Conservation (phyloP, 2,888 invertebrate species). For the Spodoptera exigua region DNA sequence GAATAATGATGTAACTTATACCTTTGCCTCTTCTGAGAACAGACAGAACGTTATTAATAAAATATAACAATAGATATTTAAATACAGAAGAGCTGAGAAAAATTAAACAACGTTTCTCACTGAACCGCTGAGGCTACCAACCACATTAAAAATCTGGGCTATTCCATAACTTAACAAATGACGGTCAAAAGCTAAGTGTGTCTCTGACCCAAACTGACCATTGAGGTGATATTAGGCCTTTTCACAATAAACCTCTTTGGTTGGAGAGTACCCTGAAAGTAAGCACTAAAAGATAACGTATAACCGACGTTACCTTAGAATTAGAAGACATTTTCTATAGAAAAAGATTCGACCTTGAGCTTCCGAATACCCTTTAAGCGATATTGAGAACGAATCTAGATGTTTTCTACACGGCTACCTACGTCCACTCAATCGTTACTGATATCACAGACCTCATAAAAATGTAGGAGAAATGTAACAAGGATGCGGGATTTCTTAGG, state of each 20-base stretch:
- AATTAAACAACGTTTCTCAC: too few relatives aligned
- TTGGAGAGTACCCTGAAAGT: constrained; percentile 3
- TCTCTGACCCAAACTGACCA: too few relatives aligned
- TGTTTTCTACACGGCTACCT: constrained; percentile 57
- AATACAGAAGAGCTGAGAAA: too few relatives aligned
- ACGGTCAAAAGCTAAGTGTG: too few relatives aligned
- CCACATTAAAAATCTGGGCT: too few relatives aligned
- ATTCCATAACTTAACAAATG: too few relatives aligned
- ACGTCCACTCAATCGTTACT: constrained; percentile 50
- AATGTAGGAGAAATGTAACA: constrained; percentile 44
- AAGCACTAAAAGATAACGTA: constrained; percentile 23
- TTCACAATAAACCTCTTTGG: background rate
- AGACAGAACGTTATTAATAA: too few relatives aligned
- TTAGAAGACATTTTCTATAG: constrained; percentile 32
- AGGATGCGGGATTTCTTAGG: constrained; percentile 31
- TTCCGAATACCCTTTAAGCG: constrained; percentile 41
- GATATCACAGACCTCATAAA: constrained; percentile 44
- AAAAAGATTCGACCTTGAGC: constrained; percentile 31
- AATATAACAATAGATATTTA: too few relatives aligned
- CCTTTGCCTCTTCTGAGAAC: too few relatives aligned
- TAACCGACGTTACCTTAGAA: constrained; percentile 25
- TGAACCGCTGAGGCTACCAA: too few relatives aligned
- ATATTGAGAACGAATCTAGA: constrained; percentile 44
- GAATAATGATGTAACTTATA: too few relatives aligned
- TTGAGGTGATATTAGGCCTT: constrained; percentile 3